Evolutionary conservation across 1,140 invertebrate species (phyloP).

Genomic region (Drosophila asahinai): DNA sequence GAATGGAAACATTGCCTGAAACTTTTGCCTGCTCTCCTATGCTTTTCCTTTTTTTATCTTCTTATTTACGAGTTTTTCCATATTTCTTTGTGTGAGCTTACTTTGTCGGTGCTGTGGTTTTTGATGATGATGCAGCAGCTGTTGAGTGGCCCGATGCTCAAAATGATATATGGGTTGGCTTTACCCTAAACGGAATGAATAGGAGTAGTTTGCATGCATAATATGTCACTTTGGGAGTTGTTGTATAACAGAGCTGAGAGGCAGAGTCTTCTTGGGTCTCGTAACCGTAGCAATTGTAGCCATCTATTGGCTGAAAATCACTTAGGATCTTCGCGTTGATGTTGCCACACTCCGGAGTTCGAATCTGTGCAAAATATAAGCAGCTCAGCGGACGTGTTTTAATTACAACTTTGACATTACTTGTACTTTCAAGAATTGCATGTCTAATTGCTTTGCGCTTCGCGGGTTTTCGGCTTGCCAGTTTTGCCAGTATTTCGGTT

Average conservation of each 20-base stretch:
- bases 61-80: constrained; percentile 47
- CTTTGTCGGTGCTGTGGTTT: constrained; percentile 32
- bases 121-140: constrained; percentile 38
- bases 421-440: constrained; percentile 76
- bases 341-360: constrained; percentile 4
- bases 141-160: constrained; percentile 53
- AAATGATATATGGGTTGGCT: constrained; percentile 40
- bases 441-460: constrained; percentile 79
- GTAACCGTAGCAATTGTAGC: constrained; percentile 5
- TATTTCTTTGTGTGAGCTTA: constrained; percentile 57
- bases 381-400: constrained; percentile 54
- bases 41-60: constrained; percentile 9
- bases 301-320: constrained; percentile 3
- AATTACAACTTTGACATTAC: constrained; percentile 77
- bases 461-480: constrained; percentile 34
- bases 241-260: constrained; percentile 30
- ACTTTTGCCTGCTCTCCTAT: constrained; percentile 2
- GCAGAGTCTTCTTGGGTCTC: constrained; percentile 1
- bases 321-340: not conserved
- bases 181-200: constrained; percentile 36
- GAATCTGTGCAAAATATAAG: constrained; percentile 19
- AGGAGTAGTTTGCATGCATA: constrained; percentile 40
- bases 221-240: constrained; percentile 36
- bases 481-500: constrained; percentile 36
- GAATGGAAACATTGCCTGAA: constrained; percentile 4